Evolutionary conservation across 2,888 invertebrate genomes (phyloP).

Genomic region (Ormyrus nitidulus): DNA sequence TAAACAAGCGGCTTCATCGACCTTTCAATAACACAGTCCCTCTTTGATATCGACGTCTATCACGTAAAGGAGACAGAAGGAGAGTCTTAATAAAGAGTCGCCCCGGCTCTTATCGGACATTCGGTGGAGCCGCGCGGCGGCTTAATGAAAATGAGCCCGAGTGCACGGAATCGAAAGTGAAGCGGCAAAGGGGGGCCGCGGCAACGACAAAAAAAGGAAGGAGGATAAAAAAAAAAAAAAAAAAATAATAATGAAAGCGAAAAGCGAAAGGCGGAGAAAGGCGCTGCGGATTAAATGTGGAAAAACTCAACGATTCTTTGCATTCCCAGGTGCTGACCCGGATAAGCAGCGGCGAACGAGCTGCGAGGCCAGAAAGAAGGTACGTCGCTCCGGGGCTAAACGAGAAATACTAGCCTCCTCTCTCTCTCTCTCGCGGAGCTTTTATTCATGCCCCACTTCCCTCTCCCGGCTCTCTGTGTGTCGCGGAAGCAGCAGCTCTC

Average conservation of each 20-base stretch:
- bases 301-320: constrained; percentile 45
- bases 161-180: constrained; percentile 11
- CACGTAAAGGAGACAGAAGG: too few relatives aligned
- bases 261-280: constrained; percentile 27
- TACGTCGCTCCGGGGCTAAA: constrained; percentile 44
- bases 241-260: constrained; percentile 52
- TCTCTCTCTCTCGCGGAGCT: constrained; percentile 2
- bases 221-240: not conserved
- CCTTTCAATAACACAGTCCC: too few relatives aligned
- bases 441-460: not conserved
- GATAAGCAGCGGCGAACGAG: constrained; percentile 38
- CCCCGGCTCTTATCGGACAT: too few relatives aligned
- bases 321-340: constrained; percentile 50
- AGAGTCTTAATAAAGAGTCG: too few relatives aligned
- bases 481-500: not conserved
- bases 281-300: constrained; percentile 40
- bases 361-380: constrained; percentile 1
- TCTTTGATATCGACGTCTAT: too few relatives aligned
- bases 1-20: too few relatives aligned
- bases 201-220: not conserved
- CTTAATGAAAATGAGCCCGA: too few relatives aligned
- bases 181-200: not conserved
- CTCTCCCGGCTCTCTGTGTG: not conserved
- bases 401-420: constrained; percentile 36
- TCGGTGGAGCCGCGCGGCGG: too few relatives aligned